phyloP scores from a whole-genome alignment of 2,113 vertebrate genomes.

The Aspiorhynchus laticeps region DNA sequence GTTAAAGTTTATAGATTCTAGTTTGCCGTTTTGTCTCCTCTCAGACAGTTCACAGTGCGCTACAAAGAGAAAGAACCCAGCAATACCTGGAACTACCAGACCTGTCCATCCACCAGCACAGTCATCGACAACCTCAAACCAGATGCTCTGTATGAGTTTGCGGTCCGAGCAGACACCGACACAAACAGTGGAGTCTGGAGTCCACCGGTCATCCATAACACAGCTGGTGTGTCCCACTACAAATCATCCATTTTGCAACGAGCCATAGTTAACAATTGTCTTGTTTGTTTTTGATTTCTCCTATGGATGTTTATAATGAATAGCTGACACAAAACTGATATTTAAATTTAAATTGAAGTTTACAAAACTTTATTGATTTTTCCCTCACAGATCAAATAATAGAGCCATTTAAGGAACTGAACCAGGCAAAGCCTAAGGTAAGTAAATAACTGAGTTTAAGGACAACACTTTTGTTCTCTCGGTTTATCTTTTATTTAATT shows the following conservation, averaged over 20 bases:
- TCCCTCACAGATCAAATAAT: neutral
- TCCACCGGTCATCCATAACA: constrained; percentile 84
- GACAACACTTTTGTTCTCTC: constrained; percentile 27
- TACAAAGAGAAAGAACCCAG: constrained; percentile 85
- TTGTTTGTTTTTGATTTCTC: constrained; percentile 28
- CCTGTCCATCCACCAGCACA: constrained; percentile 90
- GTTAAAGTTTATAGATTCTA: neutral
- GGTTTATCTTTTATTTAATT: neutral
- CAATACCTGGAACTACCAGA: constrained; percentile 91
- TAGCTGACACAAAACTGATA: neutral
- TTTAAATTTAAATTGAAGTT: neutral
- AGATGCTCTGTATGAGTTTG: constrained; percentile 89
- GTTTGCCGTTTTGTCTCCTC: constrained; percentile 29
- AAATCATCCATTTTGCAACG: neutral
- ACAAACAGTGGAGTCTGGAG: constrained; percentile 84
- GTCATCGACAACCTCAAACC: constrained; percentile 92
- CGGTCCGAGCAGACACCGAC: constrained; percentile 85
- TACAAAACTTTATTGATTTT: neutral
- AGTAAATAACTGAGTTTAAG: neutral
- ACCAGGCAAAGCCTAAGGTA: constrained; percentile 1
- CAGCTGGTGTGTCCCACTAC: constrained; percentile 73
- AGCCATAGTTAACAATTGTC: neutral
- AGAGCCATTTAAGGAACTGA: constrained; percentile 1
- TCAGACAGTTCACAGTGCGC: constrained; percentile 92
- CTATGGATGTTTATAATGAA: neutral